Evolutionary conservation across 1,140 invertebrate genomes (phyloP), one percentile per base, ranked within the genome.

Genomic region (Drosophila santomea): DNA sequence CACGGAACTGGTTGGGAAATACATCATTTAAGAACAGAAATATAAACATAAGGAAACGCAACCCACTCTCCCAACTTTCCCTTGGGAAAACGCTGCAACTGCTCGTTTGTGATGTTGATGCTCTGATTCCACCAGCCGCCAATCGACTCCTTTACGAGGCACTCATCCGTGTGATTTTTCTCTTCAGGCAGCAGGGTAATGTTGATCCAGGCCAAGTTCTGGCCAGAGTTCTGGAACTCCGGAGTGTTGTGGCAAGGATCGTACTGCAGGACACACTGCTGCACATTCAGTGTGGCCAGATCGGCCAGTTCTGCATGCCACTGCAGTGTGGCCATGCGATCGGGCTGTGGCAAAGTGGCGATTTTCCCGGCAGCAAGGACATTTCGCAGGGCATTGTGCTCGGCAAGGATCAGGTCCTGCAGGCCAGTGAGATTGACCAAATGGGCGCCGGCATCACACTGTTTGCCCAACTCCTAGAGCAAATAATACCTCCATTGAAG

Each of bases 191-290:
- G 38, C 32, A 12, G 3, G 1, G 50, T 82, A 2, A 83, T 11
- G 6, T 64, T 71, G 0, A 52, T 14, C 17, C 80, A 8, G 0
- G 64, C 84, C 63, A 88, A 2, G 35, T 74, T 88, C 48, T 88
- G 83, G 2, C 83, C 83, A 3, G 83, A 74, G 15, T 83, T 71
- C 0, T 11, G 57, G 50, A 74, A 88, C 3, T 67, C 57, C 0
- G 1, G 32, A 2, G 83, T 88, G 6, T 89, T 88, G 64, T 89
- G 84, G 8, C 83, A 88, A 3, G 36, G 38, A 51, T 89, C 83
- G 44, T 67, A 41, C 7, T 44, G 23, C 44, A 80, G 0, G 0
- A 10, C 25, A 32, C 83, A 88, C 43, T 89, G 83, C 38, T 68
- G 77, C 6, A 80, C 83, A 52, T 83, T 89, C 10, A 89, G 23